Evolutionary conservation across 2,113 vertebrate genomes (phyloP).

Genomic region (Xyliphius kryptos): DNA sequence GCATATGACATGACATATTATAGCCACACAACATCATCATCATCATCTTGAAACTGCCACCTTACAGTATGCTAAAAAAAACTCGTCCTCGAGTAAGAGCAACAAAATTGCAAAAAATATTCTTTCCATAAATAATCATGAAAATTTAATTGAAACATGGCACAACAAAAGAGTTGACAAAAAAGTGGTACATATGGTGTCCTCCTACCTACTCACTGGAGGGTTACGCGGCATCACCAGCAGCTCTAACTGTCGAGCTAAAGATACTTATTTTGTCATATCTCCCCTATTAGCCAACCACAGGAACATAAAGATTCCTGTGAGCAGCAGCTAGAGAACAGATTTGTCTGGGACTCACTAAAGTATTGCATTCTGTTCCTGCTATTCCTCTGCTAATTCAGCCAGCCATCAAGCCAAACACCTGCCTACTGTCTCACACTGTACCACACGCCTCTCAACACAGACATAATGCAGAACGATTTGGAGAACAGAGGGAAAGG

Average conservation of each 20-base stretch:
- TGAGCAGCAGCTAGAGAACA: neutral
- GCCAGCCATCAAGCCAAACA: constrained; percentile 18
- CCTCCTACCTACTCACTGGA: constrained; percentile 7
- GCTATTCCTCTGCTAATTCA: constrained; percentile 10
- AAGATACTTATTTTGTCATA: constrained; percentile 26
- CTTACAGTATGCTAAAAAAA: no score
- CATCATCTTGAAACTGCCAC: no score
- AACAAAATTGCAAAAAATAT: constrained; percentile 13
- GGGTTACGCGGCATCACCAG: constrained; percentile 7
- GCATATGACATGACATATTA: no score
- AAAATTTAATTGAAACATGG: constrained; percentile 16
- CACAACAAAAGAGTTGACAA: constrained; percentile 2
- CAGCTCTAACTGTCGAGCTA: constrained; percentile 15
- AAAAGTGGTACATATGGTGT: constrained; percentile 31
- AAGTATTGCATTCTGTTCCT: constrained; percentile 48
- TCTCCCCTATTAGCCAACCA: constrained; percentile 10
- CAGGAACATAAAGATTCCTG: neutral
- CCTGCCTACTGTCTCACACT: constrained; percentile 2
- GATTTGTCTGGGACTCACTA: constrained; percentile 16
- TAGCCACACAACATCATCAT: no score
- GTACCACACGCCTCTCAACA: neutral
- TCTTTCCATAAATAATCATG: constrained; percentile 12
- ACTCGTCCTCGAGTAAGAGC: no score
- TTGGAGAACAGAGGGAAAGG: neutral
- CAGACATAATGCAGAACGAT: constrained; percentile 3